Evolutionary conservation across 1,140 invertebrate species (phyloP).

Genomic region (Lucilia sericata): DNA sequence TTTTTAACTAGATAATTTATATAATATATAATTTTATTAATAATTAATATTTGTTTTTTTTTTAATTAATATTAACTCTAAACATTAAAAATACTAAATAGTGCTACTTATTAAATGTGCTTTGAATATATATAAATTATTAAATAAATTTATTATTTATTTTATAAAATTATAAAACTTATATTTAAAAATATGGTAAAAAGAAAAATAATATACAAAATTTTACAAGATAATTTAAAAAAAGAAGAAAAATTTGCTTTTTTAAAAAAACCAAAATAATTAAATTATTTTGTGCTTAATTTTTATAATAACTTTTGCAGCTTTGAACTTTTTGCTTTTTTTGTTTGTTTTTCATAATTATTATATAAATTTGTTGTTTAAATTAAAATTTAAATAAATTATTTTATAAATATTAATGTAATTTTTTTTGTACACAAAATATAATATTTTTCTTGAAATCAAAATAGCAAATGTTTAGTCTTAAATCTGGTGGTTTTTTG

Average conservation of each 20-base stretch:
- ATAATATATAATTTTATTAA: background rate
- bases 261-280: constrained; percentile 60
- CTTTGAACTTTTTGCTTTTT: background rate
- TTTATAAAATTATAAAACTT: background rate
- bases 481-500: background rate
- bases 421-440: background rate
- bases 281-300: constrained; percentile 66
- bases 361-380: no score
- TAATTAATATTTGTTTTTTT: background rate
- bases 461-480: background rate
- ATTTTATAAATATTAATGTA: background rate
- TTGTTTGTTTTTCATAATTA: no score
- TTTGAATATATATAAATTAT: background rate
- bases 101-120: constrained; percentile 23
- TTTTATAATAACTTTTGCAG: constrained; percentile 47
- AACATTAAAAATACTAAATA: constrained; percentile 8
- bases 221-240: background rate
- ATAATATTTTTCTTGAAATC: background rate
- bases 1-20: constrained; percentile 24
- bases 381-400: background rate
- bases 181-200: background rate
- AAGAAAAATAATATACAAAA: background rate
- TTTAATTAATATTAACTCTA: background rate
- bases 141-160: background rate
- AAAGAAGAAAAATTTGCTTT: background rate